A percentile compares a stretch with the other conserved stretches of the same genome.
These are phyloP conservation scores for Micromesistius poutassou DNA, from an alignment of 2,797 vertebrate genomes.

Conservation along the genomic window DNA sequence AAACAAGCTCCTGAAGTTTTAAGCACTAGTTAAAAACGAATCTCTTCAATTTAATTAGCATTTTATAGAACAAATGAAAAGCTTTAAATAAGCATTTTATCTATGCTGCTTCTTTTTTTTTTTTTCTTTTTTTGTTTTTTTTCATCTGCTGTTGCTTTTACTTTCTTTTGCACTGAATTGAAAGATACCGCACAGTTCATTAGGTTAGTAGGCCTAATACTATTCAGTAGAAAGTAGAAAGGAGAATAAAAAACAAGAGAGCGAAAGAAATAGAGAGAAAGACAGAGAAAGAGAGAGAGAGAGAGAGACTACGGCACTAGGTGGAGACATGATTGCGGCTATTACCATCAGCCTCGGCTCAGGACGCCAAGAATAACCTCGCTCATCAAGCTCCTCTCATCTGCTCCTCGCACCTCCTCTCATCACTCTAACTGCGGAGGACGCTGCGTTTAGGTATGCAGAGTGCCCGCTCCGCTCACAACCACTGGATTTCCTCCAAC, in stretches of 20 bases:
- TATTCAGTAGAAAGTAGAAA: too few relatives aligned
- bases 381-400: slow-evolving; percentile 49
- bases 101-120: too few relatives aligned
- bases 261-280: slow-evolving; percentile 8
- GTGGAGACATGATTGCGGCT: slow-evolving; percentile 62
- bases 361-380: slow-evolving; percentile 60
- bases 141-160: too few relatives aligned
- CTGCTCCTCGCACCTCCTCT: slow-evolving; percentile 41
- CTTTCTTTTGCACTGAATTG: too few relatives aligned
- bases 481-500: slow-evolving; percentile 27
- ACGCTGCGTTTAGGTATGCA: slow-evolving; percentile 57
- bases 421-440: slow-evolving; percentile 64
- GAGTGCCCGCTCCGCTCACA: slow-evolving; percentile 34
- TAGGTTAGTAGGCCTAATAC: too few relatives aligned
- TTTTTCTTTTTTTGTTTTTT: too few relatives aligned
- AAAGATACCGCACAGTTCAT: too few relatives aligned
- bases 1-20: too few relatives aligned
- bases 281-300: slow-evolving; percentile 31
- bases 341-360: slow-evolving; percentile 77
- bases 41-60: too few relatives aligned
- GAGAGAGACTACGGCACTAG: slow-evolving; percentile 42
- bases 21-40: too few relatives aligned
- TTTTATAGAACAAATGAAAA: too few relatives aligned
- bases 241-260: neutral
- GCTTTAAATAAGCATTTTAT: too few relatives aligned